phyloP scores from a whole-genome alignment of 2,888 invertebrate species.

The Archips xylosteana region DNA sequence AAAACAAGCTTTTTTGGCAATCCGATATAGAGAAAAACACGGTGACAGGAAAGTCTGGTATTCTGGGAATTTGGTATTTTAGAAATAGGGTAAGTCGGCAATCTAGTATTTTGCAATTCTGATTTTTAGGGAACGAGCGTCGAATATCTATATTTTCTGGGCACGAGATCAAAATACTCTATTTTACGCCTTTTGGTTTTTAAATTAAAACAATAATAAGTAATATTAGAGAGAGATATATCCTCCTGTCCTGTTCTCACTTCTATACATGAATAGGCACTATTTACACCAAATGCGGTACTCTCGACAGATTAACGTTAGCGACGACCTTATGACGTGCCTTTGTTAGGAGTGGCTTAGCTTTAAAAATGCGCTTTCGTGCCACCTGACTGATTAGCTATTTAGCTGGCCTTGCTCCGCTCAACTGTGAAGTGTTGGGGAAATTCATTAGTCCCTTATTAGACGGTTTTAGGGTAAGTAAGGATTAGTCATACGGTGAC shows the following conservation, averaged over 20 bases:
- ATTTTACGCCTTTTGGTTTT: no score
- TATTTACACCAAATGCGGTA: slow-evolving; percentile 17
- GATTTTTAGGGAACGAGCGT: no score
- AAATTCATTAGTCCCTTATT: not conserved
- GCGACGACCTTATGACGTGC: slow-evolving; percentile 24
- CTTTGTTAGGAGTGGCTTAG: slow-evolving; percentile 26
- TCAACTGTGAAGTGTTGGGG: slow-evolving; percentile 2
- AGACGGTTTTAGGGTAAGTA: not conserved
- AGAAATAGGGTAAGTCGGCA: no score
- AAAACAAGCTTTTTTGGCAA: no score
- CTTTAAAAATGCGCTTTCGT: slow-evolving; percentile 25
- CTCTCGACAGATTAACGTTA: slow-evolving; percentile 22
- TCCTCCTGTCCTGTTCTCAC: not conserved
- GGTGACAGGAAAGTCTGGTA: no score
- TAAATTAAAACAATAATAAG: no score
- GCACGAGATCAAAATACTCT: no score
- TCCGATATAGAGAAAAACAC: no score
- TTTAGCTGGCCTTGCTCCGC: not conserved
- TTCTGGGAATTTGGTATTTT: no score
- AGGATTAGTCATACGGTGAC: slow-evolving; percentile 1
- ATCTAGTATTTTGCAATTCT: no score
- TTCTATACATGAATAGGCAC: not conserved
- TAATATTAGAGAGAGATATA: no score
- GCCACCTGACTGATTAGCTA: slow-evolving; percentile 12
- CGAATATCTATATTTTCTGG: no score